Conservation (phyloP, 2,797 vertebrate genomes). For the Chaetophractus vellerosus region DNA sequence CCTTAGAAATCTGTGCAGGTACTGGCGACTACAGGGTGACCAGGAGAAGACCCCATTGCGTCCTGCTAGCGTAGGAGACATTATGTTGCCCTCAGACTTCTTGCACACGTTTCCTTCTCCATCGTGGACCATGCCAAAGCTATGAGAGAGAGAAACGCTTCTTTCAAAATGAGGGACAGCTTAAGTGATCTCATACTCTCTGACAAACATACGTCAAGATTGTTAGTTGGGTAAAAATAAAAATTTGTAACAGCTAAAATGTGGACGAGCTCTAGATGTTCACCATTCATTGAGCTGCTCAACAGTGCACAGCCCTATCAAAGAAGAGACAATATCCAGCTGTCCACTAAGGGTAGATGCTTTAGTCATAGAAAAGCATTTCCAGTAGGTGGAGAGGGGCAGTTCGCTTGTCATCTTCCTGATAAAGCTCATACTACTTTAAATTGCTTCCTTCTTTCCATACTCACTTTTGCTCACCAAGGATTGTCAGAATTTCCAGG, state of each 20-base stretch:
- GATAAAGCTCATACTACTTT: not conserved
- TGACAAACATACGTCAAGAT: rapidly evolving
- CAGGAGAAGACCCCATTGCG: constrained; percentile 96
- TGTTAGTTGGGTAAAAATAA: not conserved
- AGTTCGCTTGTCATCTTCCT: not conserved
- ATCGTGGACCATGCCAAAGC: constrained; percentile 97
- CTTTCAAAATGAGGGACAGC: not conserved
- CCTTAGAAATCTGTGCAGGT: constrained; percentile 95
- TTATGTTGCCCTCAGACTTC: constrained; percentile 96
- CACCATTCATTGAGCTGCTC: not conserved
- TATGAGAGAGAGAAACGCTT: constrained; percentile 73
- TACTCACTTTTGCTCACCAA: not conserved
- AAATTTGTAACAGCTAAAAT: rapidly evolving
- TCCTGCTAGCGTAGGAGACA: constrained; percentile 96
- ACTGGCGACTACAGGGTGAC: constrained; percentile 96
- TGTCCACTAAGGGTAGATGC: not conserved
- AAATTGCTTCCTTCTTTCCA: not conserved
- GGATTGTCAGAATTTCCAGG: not conserved
- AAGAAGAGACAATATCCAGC: not conserved
- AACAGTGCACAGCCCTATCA: not conserved
- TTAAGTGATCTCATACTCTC: rapidly evolving
- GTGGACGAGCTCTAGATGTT: rapidly evolving
- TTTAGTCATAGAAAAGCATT: not conserved
- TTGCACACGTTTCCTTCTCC: constrained; percentile 97
- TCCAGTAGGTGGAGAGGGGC: not conserved